phyloP scores from a whole-genome alignment of 2,797 vertebrate genomes.

The Myoxocephalus aenaeus region DNA sequence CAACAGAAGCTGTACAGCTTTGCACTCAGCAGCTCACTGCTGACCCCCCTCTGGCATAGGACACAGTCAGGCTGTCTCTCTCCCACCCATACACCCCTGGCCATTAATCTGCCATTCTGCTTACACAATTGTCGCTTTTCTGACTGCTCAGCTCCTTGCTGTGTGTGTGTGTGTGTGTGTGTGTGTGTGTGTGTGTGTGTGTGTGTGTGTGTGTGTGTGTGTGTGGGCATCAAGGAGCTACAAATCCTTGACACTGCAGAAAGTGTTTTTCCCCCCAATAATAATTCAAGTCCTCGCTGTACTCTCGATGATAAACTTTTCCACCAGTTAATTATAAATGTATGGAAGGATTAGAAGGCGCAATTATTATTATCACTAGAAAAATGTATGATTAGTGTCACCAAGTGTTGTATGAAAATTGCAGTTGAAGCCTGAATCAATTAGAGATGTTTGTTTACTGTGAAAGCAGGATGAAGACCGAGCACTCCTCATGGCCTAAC shows the following conservation, averaged over 20 bases:
- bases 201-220: not conserved
- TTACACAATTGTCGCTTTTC: constrained; percentile 51
- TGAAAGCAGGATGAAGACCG: constrained; percentile 55
- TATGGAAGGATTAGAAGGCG: constrained; percentile 72
- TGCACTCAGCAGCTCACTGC: constrained; percentile 15
- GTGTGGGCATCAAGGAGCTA: constrained; percentile 27
- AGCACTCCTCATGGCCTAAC: constrained; percentile 42
- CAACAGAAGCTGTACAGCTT: constrained; percentile 13
- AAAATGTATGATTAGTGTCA: constrained; percentile 72
- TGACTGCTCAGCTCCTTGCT: constrained; percentile 59
- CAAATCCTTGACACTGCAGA: constrained; percentile 69
- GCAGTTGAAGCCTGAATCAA: constrained; percentile 61
- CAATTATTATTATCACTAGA: constrained; percentile 76
- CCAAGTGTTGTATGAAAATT: constrained; percentile 63
- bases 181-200: not conserved
- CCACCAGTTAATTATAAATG: constrained; percentile 76
- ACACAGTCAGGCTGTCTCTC: not conserved
- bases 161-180: constrained; percentile 1
- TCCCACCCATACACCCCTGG: not conserved
- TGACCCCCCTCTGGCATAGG: constrained; percentile 27
- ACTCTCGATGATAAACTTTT: constrained; percentile 67
- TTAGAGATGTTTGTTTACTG: constrained; percentile 60
- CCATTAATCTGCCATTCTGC: constrained; percentile 58
- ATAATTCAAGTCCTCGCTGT: constrained; percentile 64
- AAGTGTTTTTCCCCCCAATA: constrained; percentile 34